These are phyloP conservation scores for Quadroppia sp. DNA, from an alignment of 2,888 invertebrate genomes.

Conservation along the genomic window DNA sequence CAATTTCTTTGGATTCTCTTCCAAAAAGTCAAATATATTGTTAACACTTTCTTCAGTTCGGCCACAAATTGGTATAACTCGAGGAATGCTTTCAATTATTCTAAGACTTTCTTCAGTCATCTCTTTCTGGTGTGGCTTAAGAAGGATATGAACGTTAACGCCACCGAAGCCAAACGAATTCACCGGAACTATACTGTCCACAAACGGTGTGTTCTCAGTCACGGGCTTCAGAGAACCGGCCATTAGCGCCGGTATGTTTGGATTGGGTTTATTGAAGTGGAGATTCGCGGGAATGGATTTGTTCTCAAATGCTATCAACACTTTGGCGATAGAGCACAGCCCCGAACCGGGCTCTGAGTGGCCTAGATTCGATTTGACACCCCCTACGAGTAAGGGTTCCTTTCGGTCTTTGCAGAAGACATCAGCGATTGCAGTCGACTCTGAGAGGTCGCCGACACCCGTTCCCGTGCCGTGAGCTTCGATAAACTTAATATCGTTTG, in stretches of 20 bases:
- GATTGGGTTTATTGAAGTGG: slow-evolving; percentile 79
- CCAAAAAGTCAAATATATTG: slow-evolving; percentile 60
- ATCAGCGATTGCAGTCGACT: slow-evolving; percentile 88
- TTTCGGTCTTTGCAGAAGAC: slow-evolving; percentile 78
- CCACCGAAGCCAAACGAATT: slow-evolving; percentile 99
- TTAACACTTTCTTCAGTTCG: slow-evolving; percentile 75
- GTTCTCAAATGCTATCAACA: slow-evolving; percentile 85
- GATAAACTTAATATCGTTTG: slow-evolving; percentile 77
- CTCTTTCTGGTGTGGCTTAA: slow-evolving; percentile 69
- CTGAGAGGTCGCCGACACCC: slow-evolving; percentile 96
- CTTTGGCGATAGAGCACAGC: slow-evolving; percentile 82
- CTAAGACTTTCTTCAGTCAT: slow-evolving; percentile 23
- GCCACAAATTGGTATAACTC: slow-evolving; percentile 73
- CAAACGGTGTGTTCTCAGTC: slow-evolving; percentile 72
- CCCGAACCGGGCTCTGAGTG: slow-evolving; percentile 78
- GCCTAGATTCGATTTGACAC: slow-evolving; percentile 98
- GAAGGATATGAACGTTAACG: slow-evolving; percentile 84
- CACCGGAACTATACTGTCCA: slow-evolving; percentile 83
- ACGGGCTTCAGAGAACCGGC: slow-evolving; percentile 91
- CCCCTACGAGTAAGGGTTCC: slow-evolving; percentile 80
- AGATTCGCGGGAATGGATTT: slow-evolving; percentile 85
- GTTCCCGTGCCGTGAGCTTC: slow-evolving; percentile 99
- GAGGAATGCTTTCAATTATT: slow-evolving; percentile 56
- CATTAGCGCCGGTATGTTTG: slow-evolving; percentile 79
- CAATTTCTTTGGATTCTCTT: slow-evolving; percentile 60